phyloP scores from a whole-genome alignment of 2,113 vertebrate species.

The Hippocampus zosterae region DNA sequence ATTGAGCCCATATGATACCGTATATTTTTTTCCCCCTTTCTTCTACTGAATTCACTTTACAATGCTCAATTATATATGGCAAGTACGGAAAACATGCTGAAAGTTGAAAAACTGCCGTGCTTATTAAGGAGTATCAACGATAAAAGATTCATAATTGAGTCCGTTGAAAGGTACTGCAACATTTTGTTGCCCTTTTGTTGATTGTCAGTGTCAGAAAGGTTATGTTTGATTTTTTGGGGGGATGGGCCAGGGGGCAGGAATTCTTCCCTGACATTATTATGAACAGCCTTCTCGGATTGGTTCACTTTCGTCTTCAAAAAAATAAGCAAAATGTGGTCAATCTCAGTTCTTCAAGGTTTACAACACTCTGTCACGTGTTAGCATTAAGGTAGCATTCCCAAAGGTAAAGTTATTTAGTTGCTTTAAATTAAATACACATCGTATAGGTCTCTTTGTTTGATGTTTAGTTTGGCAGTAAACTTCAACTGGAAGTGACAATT shows the following conservation, averaged over 20 bases:
- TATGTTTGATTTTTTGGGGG: slow-evolving; percentile 33
- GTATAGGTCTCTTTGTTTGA: too few relatives aligned
- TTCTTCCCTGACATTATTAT: neutral
- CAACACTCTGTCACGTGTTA: neutral
- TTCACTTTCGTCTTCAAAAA: slow-evolving; percentile 23
- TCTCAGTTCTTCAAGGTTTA: neutral
- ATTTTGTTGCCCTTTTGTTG: slow-evolving; percentile 47
- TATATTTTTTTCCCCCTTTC: too few relatives aligned
- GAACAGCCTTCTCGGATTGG: slow-evolving; percentile 7
- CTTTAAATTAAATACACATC: too few relatives aligned
- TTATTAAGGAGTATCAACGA: neutral
- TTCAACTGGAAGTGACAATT: too few relatives aligned
- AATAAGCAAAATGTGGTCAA: neutral
- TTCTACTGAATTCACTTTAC: too few relatives aligned
- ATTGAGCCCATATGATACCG: too few relatives aligned
- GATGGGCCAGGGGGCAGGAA: neutral
- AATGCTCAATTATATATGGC: too few relatives aligned
- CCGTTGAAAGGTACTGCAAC: slow-evolving; percentile 37
- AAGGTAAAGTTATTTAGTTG: too few relatives aligned
- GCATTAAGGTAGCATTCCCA: neutral
- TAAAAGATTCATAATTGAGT: slow-evolving; percentile 26
- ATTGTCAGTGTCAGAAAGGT: slow-evolving; percentile 51
- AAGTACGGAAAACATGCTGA: too few relatives aligned
- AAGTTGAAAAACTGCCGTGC: too few relatives aligned
- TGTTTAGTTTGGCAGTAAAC: too few relatives aligned